These are phyloP conservation scores for Todus mexicanus DNA, from an alignment of 2,797 vertebrate genomes.

Conservation along the genomic window DNA sequence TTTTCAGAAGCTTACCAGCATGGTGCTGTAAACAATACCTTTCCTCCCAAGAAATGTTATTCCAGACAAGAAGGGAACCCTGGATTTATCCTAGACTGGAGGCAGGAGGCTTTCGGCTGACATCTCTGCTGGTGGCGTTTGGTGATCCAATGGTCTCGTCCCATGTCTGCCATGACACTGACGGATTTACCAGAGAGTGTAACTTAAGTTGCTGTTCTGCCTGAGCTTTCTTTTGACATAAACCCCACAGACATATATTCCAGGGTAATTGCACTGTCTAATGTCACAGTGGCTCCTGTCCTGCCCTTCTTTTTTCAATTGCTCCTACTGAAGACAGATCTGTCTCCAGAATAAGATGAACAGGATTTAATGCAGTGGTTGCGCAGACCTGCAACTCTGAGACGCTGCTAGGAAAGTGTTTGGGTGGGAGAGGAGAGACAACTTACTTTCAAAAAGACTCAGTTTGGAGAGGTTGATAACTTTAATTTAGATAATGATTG, in stretches of 20 bases:
- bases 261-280: background rate
- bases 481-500: background rate
- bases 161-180: background rate
- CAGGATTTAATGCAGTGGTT: background rate
- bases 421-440: background rate
- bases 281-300: background rate
- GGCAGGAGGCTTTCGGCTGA: background rate
- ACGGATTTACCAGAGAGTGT: accelerated
- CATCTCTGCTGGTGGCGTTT: background rate
- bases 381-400: background rate
- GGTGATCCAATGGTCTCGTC: background rate
- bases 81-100: background rate
- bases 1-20: background rate
- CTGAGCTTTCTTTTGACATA: background rate
- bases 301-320: constrained; percentile 16
- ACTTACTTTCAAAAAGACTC: background rate
- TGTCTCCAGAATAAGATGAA: background rate
- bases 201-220: background rate
- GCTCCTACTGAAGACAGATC: background rate
- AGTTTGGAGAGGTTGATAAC: background rate
- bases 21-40: background rate
- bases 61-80: background rate
- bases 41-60: background rate
- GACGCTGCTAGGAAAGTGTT: background rate
- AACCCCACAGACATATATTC: background rate